Conservation (phyloP, 2,888 invertebrate species). For the Pollenia amentaria region DNA sequence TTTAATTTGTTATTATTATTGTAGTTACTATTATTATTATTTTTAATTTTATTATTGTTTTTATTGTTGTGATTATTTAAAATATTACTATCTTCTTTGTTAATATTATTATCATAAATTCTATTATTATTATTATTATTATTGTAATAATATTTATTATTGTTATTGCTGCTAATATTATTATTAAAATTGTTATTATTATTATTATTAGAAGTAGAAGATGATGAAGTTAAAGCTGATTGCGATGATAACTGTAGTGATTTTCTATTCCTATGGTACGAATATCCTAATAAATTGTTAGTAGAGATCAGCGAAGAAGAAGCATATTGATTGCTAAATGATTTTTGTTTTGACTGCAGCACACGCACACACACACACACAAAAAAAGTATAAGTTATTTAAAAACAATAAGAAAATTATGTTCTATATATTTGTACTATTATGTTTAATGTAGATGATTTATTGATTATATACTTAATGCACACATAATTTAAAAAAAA, state of each 20-base stretch:
- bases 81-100: slow-evolving; percentile 69
- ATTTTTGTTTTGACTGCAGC: slow-evolving; percentile 84
- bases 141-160: slow-evolving; percentile 68
- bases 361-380: slow-evolving; percentile 77
- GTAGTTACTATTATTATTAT: slow-evolving; percentile 72
- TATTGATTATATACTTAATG: not conserved
- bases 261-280: slow-evolving; percentile 83
- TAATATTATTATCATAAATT: slow-evolving; percentile 71
- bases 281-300: slow-evolving; percentile 84
- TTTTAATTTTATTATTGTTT: slow-evolving; percentile 73
- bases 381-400: slow-evolving; percentile 66
- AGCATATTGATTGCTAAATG: slow-evolving; percentile 82
- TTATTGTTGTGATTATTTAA: slow-evolving; percentile 66
- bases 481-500: slow-evolving; percentile 33
- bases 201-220: slow-evolving; percentile 73
- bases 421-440: not conserved
- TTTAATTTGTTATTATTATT: slow-evolving; percentile 74
- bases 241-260: slow-evolving; percentile 81
- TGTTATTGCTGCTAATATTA: slow-evolving; percentile 37
- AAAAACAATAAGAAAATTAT: slow-evolving; percentile 32
- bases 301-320: slow-evolving; percentile 84
- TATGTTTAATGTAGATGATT: slow-evolving; percentile 13
- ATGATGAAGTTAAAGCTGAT: slow-evolving; percentile 77
- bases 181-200: slow-evolving; percentile 67
- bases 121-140: slow-evolving; percentile 69